Conservation (phyloP, 2,888 invertebrate genomes). For the Drosophila rubida region DNA sequence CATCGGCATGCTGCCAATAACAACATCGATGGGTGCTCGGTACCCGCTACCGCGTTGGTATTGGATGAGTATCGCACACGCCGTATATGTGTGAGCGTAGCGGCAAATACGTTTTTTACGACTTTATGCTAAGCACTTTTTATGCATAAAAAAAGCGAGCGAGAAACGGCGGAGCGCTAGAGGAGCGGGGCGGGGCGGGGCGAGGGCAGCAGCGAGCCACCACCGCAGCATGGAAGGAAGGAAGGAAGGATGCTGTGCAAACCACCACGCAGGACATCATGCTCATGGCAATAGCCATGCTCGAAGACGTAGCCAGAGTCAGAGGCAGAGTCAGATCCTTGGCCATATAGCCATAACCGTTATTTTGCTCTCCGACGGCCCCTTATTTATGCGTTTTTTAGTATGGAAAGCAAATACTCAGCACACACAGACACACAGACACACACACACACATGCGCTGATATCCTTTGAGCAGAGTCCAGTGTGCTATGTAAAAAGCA, state of each 20-base stretch:
- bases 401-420: conserved; percentile 75
- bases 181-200: too few relatives aligned
- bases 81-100: conserved; percentile 43
- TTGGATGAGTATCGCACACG: conserved; percentile 41
- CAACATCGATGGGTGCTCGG: conserved; percentile 43
- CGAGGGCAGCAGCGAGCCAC: conserved; percentile 26
- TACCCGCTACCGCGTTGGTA: conserved; percentile 34
- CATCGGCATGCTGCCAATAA: conserved; percentile 74
- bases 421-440: conserved; percentile 19
- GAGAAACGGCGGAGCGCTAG: conserved; percentile 7
- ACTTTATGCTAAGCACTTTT: conserved; percentile 83
- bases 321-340: too few relatives aligned
- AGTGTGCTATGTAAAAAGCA: conserved; percentile 70
- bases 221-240: conserved; percentile 42
- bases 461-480: conserved; percentile 68
- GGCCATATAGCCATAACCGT: conserved; percentile 60
- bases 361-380: conserved; percentile 66
- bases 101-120: conserved; percentile 82
- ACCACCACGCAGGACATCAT: conserved; percentile 43
- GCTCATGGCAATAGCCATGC: conserved; percentile 12
- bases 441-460: conserved; percentile 22
- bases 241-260: conserved; percentile 18
- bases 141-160: conserved; percentile 75
- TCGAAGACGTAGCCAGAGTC: not conserved
- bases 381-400: conserved; percentile 82